These are phyloP conservation scores for Indri indri DNA, from an alignment of 2,113 vertebrate genomes.

Conservation along the genomic window DNA sequence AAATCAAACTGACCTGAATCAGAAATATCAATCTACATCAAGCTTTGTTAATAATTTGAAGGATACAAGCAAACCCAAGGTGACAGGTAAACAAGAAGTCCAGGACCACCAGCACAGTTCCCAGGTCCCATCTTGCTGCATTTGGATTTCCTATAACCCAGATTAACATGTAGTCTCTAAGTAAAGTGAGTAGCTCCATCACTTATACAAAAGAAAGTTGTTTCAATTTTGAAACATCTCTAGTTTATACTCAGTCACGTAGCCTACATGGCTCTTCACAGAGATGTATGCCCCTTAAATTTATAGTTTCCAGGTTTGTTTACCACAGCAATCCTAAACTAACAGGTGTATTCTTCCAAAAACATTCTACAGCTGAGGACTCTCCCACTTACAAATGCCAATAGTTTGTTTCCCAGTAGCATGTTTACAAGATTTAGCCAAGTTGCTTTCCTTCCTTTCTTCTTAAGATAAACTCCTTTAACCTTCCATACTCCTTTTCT, in stretches of 20 bases:
- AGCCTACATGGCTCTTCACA: background rate
- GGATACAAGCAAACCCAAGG: background rate
- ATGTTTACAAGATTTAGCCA: background rate
- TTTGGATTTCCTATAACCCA: background rate
- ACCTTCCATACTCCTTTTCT: background rate
- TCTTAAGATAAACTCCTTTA: background rate
- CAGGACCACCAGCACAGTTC: background rate
- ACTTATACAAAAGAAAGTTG: background rate
- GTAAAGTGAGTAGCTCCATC: background rate
- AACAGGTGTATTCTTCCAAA: background rate
- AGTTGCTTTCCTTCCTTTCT: background rate
- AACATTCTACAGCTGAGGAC: background rate
- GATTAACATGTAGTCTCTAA: background rate
- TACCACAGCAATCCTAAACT: background rate
- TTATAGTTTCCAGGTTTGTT: background rate
- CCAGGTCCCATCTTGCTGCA: background rate
- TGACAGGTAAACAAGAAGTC: background rate
- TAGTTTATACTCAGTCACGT: background rate
- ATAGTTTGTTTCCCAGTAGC: background rate
- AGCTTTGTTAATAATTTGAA: background rate
- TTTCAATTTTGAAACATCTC: background rate
- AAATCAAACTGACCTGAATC: background rate
- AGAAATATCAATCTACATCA: background rate
- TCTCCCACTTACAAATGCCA: background rate
- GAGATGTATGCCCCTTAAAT: background rate